Evolutionary conservation across 2,888 invertebrate genomes (phyloP).

Genomic region (Teinopalpus imperialis): DNA sequence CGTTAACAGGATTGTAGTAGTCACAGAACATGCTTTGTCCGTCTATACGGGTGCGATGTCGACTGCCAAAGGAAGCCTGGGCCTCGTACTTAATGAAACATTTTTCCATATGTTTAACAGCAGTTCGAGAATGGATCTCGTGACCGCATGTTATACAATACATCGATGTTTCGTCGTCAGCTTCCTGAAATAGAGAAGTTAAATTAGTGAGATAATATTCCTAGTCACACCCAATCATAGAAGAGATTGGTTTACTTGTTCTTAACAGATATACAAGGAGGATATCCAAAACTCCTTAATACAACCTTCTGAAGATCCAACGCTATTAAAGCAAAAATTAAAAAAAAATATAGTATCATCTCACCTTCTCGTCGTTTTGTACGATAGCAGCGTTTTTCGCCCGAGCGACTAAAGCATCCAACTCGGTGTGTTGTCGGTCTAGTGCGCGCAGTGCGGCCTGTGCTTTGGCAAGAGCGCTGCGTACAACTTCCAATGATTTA

Average conservation of each 20-base stretch:
- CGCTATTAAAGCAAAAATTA: slow-evolving; percentile 1
- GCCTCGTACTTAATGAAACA: slow-evolving; percentile 99
- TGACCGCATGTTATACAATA: slow-evolving; percentile 99
- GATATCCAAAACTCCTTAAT: no score
- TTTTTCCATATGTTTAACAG: slow-evolving; percentile 98
- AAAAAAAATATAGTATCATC: neutral
- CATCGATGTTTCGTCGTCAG: slow-evolving; percentile 89
- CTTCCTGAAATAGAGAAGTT: slow-evolving; percentile 58
- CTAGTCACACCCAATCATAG: no score
- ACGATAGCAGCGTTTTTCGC: slow-evolving; percentile 86
- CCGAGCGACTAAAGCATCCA: slow-evolving; percentile 90
- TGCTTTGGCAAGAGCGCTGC: slow-evolving; percentile 90
- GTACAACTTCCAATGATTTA: slow-evolving; percentile 86
- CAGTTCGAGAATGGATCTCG: slow-evolving; percentile 95
- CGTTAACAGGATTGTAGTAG: slow-evolving; percentile 92
- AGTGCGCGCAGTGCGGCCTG: slow-evolving; percentile 89
- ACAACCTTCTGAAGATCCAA: no score
- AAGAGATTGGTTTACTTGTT: no score
- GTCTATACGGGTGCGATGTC: slow-evolving; percentile 96
- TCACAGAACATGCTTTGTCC: slow-evolving; percentile 98
- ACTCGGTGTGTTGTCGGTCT: slow-evolving; percentile 88
- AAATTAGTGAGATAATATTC: no score
- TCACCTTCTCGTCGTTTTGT: slow-evolving; percentile 78
- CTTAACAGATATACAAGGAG: no score
- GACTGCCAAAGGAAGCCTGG: slow-evolving; percentile 97